These are phyloP conservation scores for Theocolax elegans DNA, from an alignment of 1,140 invertebrate species.

Conservation along the genomic window DNA sequence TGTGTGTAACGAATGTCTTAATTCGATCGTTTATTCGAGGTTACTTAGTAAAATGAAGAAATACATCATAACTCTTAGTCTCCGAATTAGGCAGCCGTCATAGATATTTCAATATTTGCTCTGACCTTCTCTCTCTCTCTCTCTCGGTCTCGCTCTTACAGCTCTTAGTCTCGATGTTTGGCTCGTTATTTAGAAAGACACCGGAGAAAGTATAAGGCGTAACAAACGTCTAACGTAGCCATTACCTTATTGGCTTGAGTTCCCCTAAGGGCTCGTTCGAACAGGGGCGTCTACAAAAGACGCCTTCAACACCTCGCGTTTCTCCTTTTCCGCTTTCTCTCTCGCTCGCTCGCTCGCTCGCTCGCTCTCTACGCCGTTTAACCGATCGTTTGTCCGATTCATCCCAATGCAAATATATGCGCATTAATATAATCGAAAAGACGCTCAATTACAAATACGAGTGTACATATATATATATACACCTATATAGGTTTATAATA, in stretches of 20 bases:
- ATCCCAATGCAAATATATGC: too few species aligned
- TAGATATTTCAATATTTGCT: conserved; percentile 36
- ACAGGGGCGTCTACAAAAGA: conserved; percentile 4
- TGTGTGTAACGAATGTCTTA: too few species aligned
- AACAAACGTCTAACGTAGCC: conserved; percentile 13
- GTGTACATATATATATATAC: too few species aligned
- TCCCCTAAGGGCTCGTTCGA: conserved; percentile 28
- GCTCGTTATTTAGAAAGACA: conserved; percentile 24
- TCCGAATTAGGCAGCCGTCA: neutral
- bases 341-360: too few species aligned
- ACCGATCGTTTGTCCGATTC: too few species aligned
- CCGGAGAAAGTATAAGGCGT: conserved; percentile 20
- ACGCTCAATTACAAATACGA: too few species aligned
- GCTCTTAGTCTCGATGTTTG: neutral
- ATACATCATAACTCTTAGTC: conserved; percentile 17
- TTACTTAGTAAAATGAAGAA: conserved; percentile 37
- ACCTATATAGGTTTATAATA: too few species aligned
- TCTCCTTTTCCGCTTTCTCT: neutral
- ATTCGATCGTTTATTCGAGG: too few species aligned
- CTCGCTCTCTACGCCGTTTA: too few species aligned
- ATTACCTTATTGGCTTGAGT: conserved; percentile 30
- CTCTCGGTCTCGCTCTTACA: neutral
- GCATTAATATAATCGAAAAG: too few species aligned
- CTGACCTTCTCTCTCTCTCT: neutral
- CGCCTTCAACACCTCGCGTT: neutral